Base-by-base conservation (phyloP, 2,888 invertebrate genomes). In the Agonopterix heracliana region DNA sequence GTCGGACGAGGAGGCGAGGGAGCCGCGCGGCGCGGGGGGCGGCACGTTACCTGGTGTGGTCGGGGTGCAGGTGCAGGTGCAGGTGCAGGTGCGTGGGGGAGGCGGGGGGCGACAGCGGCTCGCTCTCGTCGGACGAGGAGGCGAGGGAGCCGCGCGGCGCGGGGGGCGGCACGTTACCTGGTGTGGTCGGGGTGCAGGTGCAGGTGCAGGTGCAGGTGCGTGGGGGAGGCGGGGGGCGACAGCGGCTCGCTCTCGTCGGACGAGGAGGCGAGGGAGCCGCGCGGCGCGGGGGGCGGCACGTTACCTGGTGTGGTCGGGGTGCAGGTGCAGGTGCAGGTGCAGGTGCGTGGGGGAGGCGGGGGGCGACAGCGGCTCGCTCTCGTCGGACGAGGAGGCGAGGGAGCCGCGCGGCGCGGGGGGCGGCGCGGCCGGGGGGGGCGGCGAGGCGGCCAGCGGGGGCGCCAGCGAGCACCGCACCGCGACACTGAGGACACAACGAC, bases 311-410 rank as follows among this genome's bases (percentile, higher is more conserved):
- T 68, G 69, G 58, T 80, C 76, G 35, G 63, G 17, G 60, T 10
- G n/a, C 9, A 36, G 36, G 36, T 10, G n/a, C 9, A 36, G 36
- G 36, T 11, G 41, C 41, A 11, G n/a, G 53, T 65, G 74, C 61
- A 65, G 66, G 5, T 64, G 77, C 50, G 74, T 69, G 64, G 76
- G 85, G 59, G 87, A 82, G 53, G 83, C 85, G 57, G 86, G 85
- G 61, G 82, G 84, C 40, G 85, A 85, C 57, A 81, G 74, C 59
- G 80, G 66, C 66, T 83, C 86, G 70, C 83, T 83, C 54, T 77
- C 83, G 62, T 49, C 46, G 54, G 54, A 52, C 45, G 54, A 35
- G 49, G 51, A 36, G 42, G 36, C 41, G 36, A 42, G 46, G 40
- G 41, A 46, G 26, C 17, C 17, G 17, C 17, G 17, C 26, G 42